Conservation (phyloP, 2,113 vertebrate genomes). For the Oryzias curvinotus region DNA sequence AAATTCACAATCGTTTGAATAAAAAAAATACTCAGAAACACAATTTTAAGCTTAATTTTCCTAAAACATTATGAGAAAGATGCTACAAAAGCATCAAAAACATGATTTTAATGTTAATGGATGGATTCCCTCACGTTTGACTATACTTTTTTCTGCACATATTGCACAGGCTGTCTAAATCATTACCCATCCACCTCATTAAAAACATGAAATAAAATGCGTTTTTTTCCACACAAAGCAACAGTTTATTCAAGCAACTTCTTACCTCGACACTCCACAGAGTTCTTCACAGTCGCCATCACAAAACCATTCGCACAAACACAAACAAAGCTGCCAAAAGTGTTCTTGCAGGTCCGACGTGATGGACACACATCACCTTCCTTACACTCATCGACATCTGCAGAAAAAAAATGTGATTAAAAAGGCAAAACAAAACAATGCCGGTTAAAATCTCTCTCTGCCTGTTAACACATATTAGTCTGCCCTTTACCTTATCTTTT, state of each 20-base stretch:
- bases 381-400: conserved; percentile 72
- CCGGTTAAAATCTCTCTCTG: background rate
- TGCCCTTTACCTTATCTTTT: background rate
- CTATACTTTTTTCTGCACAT: too few species aligned
- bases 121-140: too few species aligned
- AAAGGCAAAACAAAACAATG: background rate
- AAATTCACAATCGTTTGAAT: too few species aligned
- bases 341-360: conserved; percentile 66
- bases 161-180: too few species aligned
- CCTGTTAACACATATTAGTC: background rate
- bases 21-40: too few species aligned
- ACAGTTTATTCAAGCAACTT: background rate
- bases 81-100: too few species aligned
- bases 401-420: conserved; percentile 29
- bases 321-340: conserved; percentile 73
- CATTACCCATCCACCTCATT: too few species aligned
- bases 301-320: conserved; percentile 63
- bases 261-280: conserved; percentile 61
- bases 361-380: conserved; percentile 40
- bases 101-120: too few species aligned
- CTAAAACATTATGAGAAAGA: too few species aligned
- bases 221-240: background rate
- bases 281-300: conserved; percentile 49
- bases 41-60: too few species aligned
- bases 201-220: background rate